Evolutionary conservation across 2,113 vertebrate species (phyloP), one percentile per base, ranked within the genome.

Genomic region (Sapajus apella): DNA sequence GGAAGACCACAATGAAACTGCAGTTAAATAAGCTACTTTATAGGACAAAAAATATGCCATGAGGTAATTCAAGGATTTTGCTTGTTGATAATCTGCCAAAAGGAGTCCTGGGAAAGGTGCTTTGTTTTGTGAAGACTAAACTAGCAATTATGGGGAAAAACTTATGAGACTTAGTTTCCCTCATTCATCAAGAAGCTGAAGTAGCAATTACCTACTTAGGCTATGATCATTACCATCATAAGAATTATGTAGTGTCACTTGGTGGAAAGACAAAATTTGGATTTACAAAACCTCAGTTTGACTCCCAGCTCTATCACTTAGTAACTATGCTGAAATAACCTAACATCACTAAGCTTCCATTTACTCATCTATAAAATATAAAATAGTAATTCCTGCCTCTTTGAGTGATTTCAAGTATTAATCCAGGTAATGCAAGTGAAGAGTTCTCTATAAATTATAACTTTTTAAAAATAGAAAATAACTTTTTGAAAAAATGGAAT

Each of bases 81-180:
- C 35, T 75, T 89, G 75, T 50, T 94, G 56, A 84, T 66, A 87
- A 72, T 52, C 47, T 32, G 12, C 23, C 68, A 72, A 27, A 79
- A 93, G 50, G 52, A 90, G 25, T 83, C 37, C 20, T 6, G 14
- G 58, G 16, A 91, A 91, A 87, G 40, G 66, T 85, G 72, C 89
- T 97, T 91, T 93, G 25, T 94, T 87, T 94, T 80, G 8, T 18
- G 90, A 94, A 55, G 58, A 81, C 25, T 87, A 45, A 86, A 84
- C 76, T 5, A 84, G 70, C 21, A 81, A 85, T 43, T 50, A 72
- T 37, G 27, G 18, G 40, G 47, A 47, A 55, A 84, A 94, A 75
- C 7, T 77, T 66, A 66, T 21, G 8, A 88, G 32, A 81, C 37
- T 56, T 18, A 1, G 27, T 72, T 93, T 82, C 50, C 56, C 88